A percentile compares a stretch with the other conserved stretches of the same genome.
Conservation (phyloP, 2,888 invertebrate genomes). For the Thecophora atra region DNA sequence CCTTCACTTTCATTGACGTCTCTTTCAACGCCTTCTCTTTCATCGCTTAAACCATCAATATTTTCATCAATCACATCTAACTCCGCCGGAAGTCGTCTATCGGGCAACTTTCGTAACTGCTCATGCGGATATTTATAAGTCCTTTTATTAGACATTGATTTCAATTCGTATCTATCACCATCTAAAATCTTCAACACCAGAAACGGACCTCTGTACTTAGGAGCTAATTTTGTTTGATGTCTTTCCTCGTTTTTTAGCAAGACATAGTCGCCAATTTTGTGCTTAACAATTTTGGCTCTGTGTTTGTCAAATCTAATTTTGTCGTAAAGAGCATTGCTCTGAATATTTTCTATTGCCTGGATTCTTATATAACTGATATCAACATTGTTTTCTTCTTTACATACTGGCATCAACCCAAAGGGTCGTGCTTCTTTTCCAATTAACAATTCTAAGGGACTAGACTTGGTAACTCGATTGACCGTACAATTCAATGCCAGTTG, state of each 20-base stretch:
- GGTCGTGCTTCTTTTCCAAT: slow-evolving; percentile 30
- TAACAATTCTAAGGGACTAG: slow-evolving; percentile 32
- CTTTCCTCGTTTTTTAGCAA: slow-evolving; percentile 36
- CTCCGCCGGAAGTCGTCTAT: slow-evolving; percentile 15
- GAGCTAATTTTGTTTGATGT: slow-evolving; percentile 37
- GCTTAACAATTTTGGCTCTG: slow-evolving; percentile 30
- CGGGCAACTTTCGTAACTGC: slow-evolving; percentile 16
- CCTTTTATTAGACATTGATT: slow-evolving; percentile 11
- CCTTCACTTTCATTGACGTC: background rate
- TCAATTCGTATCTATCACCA: slow-evolving; percentile 10
- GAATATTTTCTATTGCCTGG: slow-evolving; percentile 31
- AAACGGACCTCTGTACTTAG: slow-evolving; percentile 37
- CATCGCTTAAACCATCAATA: background rate
- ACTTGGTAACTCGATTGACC: slow-evolving; percentile 27
- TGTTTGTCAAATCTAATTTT: slow-evolving; percentile 29
- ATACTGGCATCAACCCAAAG: slow-evolving; percentile 11
- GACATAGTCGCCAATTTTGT: slow-evolving; percentile 35
- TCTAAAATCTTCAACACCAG: slow-evolving; percentile 12
- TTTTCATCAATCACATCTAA: slow-evolving; percentile 2
- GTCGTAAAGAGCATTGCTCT: slow-evolving; percentile 21
- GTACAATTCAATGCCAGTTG: slow-evolving; percentile 40
- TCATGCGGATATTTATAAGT: slow-evolving; percentile 25
- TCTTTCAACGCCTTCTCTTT: slow-evolving; percentile 20
- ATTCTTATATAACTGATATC: slow-evolving; percentile 33
- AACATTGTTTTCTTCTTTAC: slow-evolving; percentile 13